These are phyloP conservation scores for Listronotus oregonensis DNA, from an alignment of 1,140 invertebrate species.

Conservation along the genomic window DNA sequence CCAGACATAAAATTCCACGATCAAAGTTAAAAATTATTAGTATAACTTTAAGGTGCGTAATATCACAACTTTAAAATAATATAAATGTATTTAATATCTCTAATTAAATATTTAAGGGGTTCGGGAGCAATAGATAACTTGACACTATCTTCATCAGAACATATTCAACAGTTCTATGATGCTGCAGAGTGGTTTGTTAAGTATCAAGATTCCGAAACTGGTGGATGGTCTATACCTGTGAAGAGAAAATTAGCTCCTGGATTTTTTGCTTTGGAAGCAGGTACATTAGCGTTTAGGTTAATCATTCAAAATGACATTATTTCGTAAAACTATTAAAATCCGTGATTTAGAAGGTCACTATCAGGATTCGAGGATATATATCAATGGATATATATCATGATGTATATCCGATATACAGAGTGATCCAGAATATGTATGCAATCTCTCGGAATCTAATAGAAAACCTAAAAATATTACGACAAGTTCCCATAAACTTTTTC, in stretches of 20 bases:
- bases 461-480: too few species aligned
- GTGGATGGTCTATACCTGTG: constrained; percentile 90
- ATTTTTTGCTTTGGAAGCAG: constrained; percentile 63
- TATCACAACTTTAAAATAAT: too few species aligned
- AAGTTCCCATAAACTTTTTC: too few species aligned
- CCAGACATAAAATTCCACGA: constrained; percentile 72
- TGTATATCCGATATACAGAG: too few species aligned
- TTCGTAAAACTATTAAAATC: too few species aligned
- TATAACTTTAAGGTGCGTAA: constrained; percentile 62
- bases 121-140: constrained; percentile 81
- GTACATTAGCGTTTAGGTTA: constrained; percentile 7
- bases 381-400: too few species aligned
- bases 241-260: constrained; percentile 74
- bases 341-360: too few species aligned
- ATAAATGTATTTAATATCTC: background rate
- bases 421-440: too few species aligned
- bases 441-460: too few species aligned
- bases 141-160: constrained; percentile 79
- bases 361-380: too few species aligned
- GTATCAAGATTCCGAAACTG: constrained; percentile 79
- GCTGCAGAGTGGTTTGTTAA: constrained; percentile 92
- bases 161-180: constrained; percentile 88
- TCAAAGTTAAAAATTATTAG: constrained; percentile 75
- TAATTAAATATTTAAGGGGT: constrained; percentile 59
- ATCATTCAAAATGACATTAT: too few species aligned